Percentiles rank a stretch among this genome's conserved stretches.
Conservation (phyloP, 2,888 invertebrate genomes). For the Drosophila buzzatii region DNA sequence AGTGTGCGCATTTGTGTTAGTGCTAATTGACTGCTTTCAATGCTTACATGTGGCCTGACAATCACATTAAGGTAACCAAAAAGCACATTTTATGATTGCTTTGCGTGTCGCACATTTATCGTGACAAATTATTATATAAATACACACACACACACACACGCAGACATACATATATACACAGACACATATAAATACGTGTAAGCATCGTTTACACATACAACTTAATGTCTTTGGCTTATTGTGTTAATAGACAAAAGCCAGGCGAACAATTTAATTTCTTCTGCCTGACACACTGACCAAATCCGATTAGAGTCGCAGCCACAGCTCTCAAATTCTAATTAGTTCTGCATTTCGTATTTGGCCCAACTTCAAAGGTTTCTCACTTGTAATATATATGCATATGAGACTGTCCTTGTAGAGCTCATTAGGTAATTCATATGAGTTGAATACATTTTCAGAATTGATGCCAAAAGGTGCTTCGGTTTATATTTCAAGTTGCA, state of each 20-base stretch:
- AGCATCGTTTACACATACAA: neutral
- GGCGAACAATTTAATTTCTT: conserved; percentile 25
- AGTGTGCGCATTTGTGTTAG: conserved; percentile 24
- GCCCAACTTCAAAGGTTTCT: neutral
- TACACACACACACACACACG: neutral
- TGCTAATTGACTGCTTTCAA: conserved; percentile 61
- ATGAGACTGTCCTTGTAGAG: neutral
- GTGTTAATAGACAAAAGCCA: conserved; percentile 19
- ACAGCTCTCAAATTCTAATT: conserved; percentile 21
- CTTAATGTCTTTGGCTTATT: conserved; percentile 13
- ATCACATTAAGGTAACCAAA: conserved; percentile 76
- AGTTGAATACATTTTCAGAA: neutral
- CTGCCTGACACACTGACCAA: conserved; percentile 14
- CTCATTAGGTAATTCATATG: neutral
- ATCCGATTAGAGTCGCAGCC: conserved; percentile 22
- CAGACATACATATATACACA: neutral
- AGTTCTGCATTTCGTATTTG: neutral
- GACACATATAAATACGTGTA: too few relatives aligned
- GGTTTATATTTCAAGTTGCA: neutral
- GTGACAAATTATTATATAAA: conserved; percentile 26
- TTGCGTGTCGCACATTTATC: conserved; percentile 53
- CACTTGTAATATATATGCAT: neutral
- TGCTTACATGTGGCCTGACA: conserved; percentile 59
- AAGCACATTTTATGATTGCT: conserved; percentile 77
- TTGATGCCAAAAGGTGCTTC: neutral